Conservation (phyloP, 92 coral and sea anemone species). For the Paramuricea clavata region DNA sequence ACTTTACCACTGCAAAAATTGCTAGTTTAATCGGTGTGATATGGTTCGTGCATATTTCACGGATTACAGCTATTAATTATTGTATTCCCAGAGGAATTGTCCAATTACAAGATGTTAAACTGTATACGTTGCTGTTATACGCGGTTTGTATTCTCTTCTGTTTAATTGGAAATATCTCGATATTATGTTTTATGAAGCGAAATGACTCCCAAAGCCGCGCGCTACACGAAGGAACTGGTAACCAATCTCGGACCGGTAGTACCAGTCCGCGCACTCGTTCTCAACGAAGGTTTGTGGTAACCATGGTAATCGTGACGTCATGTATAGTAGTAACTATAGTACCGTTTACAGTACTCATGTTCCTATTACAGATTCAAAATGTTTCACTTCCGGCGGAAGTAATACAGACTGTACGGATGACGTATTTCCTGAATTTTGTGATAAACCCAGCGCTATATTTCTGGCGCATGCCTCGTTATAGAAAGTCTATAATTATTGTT, state of each 20-base stretch:
- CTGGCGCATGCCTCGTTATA: constrained; percentile 30
- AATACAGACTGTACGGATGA: background rate
- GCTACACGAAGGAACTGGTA: background rate
- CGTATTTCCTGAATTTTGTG: background rate
- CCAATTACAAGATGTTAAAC: background rate
- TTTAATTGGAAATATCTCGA: background rate
- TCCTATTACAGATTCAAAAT: background rate
- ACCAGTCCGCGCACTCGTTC: background rate
- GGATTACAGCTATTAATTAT: background rate
- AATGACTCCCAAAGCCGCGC: background rate
- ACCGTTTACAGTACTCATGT: constrained; percentile 1
- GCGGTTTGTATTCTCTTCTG: background rate
- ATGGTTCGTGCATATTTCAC: background rate
- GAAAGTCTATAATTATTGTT: constrained; percentile 9
- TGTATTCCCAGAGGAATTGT: background rate
- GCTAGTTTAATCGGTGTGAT: background rate
- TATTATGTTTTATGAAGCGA: background rate
- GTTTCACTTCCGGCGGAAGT: background rate
- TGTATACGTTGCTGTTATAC: background rate
- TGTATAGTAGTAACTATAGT: constrained; percentile 10
- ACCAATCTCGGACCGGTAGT: background rate
- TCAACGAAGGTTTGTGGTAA: constrained; percentile 16
- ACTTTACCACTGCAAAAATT: background rate
- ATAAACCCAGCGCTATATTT: constrained; percentile 1
- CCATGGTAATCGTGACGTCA: constrained; percentile 16